phyloP scores from a whole-genome alignment of 2,797 vertebrate genomes.

The Buphagus erythrorhynchus region DNA sequence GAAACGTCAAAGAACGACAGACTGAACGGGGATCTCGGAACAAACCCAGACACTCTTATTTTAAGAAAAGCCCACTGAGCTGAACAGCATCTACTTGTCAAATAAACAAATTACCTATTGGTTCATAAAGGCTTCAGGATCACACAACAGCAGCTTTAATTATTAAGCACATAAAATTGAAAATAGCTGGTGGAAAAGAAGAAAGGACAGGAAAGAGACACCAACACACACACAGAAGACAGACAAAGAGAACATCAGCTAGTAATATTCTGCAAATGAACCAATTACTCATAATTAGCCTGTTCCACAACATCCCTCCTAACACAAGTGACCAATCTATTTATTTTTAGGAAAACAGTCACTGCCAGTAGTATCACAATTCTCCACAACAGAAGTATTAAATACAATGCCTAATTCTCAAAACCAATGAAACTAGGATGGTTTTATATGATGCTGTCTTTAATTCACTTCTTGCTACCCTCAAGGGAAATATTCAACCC shows the following conservation, averaged over 20 bases:
- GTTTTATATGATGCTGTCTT: not conserved
- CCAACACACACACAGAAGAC: not conserved
- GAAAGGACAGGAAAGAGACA: not conserved
- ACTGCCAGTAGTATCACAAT: not conserved
- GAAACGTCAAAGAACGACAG: not conserved
- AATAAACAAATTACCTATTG: not conserved
- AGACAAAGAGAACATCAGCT: not conserved
- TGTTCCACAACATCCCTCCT: not conserved
- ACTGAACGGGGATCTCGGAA: rapidly evolving
- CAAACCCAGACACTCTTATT: not conserved
- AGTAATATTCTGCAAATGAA: not conserved
- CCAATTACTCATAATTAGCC: not conserved
- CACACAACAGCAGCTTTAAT: not conserved
- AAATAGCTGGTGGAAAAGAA: not conserved
- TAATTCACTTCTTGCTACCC: constrained; percentile 4
- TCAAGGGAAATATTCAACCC: constrained; percentile 6
- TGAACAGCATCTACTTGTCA: not conserved
- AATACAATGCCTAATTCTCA: constrained; percentile 23
- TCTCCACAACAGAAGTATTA: not conserved
- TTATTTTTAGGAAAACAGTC: not conserved
- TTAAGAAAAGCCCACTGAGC: not conserved
- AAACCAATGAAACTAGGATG: constrained; percentile 2
- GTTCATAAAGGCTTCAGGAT: not conserved
- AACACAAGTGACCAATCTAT: not conserved
- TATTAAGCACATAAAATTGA: not conserved